Evolutionary conservation across 2,888 invertebrate species (phyloP), one percentile per base, ranked within the genome.

Genomic region (Achlya flavicornis): DNA sequence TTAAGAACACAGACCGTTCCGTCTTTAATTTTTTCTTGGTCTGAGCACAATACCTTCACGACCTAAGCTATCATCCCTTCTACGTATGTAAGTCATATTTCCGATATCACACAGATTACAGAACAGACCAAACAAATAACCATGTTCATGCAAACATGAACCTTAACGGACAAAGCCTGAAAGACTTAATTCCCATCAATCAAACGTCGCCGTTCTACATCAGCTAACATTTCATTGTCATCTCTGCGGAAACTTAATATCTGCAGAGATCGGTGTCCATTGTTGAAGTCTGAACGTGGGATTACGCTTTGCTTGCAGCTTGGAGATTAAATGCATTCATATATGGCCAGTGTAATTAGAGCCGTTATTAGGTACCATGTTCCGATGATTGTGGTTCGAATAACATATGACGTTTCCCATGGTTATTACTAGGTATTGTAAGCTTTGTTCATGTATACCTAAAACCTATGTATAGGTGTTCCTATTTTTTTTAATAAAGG

Each of bases 221-320:
- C 16, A 77, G 72, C 66, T 71, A 71, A 70, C 76, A 73, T 83
- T 83, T 81, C 84, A 87, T 81, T 84, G 86, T 86, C 75, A 80
- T 77, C 77, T 77, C 79, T 76, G 79, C 87, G 87, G 89, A 88
- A 88, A 87, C 86, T 86, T 89, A 89, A 90, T 90, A 90, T 88
- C 88, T 79, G 75, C 72, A 77, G 84, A 90, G 87, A 90, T 89
- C 83, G 85, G 82, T 73, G 80, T 67, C 84, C 79, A 89, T 90
- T 89, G 87, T 88, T 74, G 66, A 67, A 67, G 69, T 64, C 71
- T 75, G 80, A 77, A 77, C 75, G 78, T 73, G 74, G 77, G 72
- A 85, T 84, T 81, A 79, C 77, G 67, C 64, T 65, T 41, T 68
- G 70, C 64, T 72, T 69, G 69, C 62, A 64, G 70, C 69, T 69